Evolutionary conservation across 2,888 invertebrate genomes (phyloP).

Genomic region (Epiblema foenella): DNA sequence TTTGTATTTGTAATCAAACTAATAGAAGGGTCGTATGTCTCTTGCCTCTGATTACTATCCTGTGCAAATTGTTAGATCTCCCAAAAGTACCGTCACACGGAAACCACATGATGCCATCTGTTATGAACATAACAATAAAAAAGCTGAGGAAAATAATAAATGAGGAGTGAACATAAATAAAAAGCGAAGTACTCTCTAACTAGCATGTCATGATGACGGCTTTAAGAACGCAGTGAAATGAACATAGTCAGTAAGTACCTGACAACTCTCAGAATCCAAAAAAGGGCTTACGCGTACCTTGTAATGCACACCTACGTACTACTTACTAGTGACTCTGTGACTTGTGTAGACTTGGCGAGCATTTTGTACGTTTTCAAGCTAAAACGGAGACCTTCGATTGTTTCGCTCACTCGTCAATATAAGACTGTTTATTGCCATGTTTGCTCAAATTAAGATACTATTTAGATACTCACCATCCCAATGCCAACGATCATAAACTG

Average conservation of each 20-base stretch:
- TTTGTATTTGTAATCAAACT: background rate
- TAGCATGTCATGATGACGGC: slow-evolving; percentile 6
- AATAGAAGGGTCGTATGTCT: background rate
- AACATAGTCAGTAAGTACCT: slow-evolving; percentile 13
- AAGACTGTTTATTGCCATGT: background rate
- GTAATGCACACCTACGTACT: no score
- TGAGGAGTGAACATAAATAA: slow-evolving; percentile 20
- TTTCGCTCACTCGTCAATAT: no score
- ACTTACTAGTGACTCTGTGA: no score
- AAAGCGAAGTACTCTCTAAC: slow-evolving; percentile 8
- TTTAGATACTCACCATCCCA: background rate
- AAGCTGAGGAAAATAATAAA: slow-evolving; percentile 36
- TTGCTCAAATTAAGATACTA: slow-evolving; percentile 10
- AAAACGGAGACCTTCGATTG: no score
- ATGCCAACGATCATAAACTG: slow-evolving; percentile 12
- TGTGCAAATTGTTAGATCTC: slow-evolving; percentile 13
- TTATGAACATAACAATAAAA: slow-evolving; percentile 26
- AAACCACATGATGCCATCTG: slow-evolving; percentile 20
- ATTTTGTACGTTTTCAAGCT: no score
- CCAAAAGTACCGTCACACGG: slow-evolving; percentile 5
- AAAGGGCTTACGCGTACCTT: background rate
- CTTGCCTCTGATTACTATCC: background rate
- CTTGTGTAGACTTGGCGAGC: no score
- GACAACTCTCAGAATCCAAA: background rate
- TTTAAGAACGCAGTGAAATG: slow-evolving; percentile 5